These are phyloP conservation scores for Oceanodroma tethys DNA, from an alignment of 2,113 vertebrate genomes.

Conservation along the genomic window DNA sequence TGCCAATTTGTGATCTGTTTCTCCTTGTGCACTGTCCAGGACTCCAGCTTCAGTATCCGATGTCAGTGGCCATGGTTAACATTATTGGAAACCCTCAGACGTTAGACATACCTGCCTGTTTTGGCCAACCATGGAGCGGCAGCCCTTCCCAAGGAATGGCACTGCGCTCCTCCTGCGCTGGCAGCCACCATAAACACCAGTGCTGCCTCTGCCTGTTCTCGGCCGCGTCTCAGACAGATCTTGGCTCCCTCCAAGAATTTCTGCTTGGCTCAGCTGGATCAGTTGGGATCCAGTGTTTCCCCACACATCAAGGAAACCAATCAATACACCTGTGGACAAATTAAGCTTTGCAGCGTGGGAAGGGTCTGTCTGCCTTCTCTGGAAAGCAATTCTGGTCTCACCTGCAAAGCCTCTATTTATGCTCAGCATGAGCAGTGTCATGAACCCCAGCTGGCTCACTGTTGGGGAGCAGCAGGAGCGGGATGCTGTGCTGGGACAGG, in stretches of 20 bases:
- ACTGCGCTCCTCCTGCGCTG: accelerated
- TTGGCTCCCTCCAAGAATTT: background rate
- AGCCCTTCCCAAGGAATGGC: background rate
- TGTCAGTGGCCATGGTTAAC: accelerated
- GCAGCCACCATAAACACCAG: background rate
- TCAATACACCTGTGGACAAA: background rate
- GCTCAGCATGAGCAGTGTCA: no score
- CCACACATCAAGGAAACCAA: background rate
- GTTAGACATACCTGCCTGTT: background rate
- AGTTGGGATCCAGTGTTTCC: background rate
- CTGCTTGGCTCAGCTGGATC: background rate
- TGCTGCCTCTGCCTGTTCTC: background rate
- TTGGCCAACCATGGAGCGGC: background rate
- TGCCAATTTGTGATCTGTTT: background rate
- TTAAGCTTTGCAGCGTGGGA: background rate
- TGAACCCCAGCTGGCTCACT: background rate
- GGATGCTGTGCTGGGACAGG: background rate
- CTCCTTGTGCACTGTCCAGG: background rate
- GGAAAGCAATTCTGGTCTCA: background rate
- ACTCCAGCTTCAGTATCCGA: no score
- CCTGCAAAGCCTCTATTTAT: background rate
- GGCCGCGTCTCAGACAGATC: accelerated
- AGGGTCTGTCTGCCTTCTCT: background rate
- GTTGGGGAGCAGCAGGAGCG: background rate
- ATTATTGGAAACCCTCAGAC: accelerated